Evolutionary conservation across 2,797 vertebrate genomes (phyloP), one percentile per base, ranked within the genome.

Genomic region (Peromyscus eremicus): DNA sequence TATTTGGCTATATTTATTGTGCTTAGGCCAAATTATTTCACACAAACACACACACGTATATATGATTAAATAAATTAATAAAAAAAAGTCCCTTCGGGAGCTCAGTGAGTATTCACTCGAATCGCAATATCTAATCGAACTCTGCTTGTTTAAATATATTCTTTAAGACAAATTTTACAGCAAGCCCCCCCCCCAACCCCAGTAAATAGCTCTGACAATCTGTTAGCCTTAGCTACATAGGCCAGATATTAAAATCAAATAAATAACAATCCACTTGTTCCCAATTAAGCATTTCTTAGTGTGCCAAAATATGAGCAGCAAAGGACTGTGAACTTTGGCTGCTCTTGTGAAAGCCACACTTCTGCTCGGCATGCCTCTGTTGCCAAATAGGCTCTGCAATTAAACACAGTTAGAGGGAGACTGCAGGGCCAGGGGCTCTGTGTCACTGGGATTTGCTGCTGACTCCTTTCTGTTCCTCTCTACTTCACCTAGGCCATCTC

Each of bases 51-150:
- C n/a, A 7, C 34, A 3, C 2, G 17, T 23, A 52, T 27, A 43
- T 13, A 82, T 85, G 52, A 83, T 89, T 52, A 88, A 91, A 19
- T 93, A 96, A 94, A 89, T 52, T 60, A 93, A 60, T 83, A 34
- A 13, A 13, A 81, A 52, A 43, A 91, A 93, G 91, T 91, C 23
- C 1, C 32, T 93, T 90, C 3, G 49, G 55, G 83, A 46, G 34
- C 16, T 77, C 40, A 75, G 46, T 70, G 71, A 68, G 9, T 27
- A 71, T 82, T 94, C 79, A 76, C 17, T 64, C 94, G 16, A 12
- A 46, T 40, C 2, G 12, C 73, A 96, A 55, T 8, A 79, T 80
- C 25, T 49, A 88, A 94, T 27, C 32, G 14, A 91, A 94, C 52
- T 46, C 77, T 94, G 75, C 37, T 82, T 77, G 77, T 34, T 70